Evolutionary conservation across 2,888 invertebrate species (phyloP).

Genomic region (Drosophila prostipennis): DNA sequence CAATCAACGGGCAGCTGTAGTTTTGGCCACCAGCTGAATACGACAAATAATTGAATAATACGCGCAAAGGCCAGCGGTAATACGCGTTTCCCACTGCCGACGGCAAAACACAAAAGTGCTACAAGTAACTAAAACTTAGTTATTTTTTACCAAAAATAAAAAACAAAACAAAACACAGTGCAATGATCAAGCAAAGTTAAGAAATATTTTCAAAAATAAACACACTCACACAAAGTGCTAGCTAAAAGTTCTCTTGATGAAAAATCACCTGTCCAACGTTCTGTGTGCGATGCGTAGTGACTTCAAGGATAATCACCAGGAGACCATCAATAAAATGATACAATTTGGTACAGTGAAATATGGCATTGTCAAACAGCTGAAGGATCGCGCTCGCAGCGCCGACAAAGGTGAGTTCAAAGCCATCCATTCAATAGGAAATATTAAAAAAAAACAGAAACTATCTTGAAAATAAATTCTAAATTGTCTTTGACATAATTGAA

Average conservation of each 20-base stretch:
- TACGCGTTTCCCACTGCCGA: conserved; percentile 49
- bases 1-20: conserved; percentile 42
- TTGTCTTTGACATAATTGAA: conserved; percentile 22
- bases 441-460: neutral
- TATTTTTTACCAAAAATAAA: conserved; percentile 11
- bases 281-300: conserved; percentile 85
- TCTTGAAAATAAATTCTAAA: conserved; percentile 4
- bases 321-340: conserved; percentile 86
- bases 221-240: conserved; percentile 18
- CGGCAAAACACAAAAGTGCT: conserved; percentile 59
- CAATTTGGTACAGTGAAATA: conserved; percentile 88
- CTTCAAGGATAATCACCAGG: conserved; percentile 84
- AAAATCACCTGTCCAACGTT: conserved; percentile 82
- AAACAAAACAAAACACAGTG: conserved; percentile 25
- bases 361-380: conserved; percentile 86
- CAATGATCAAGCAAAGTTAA: conserved; percentile 31
- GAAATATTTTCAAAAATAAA: neutral
- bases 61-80: conserved; percentile 37
- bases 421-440: neutral
- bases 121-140: conserved; percentile 1
- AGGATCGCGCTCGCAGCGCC: conserved; percentile 83
- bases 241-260: conserved; percentile 74
- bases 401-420: conserved; percentile 82
- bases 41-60: conserved; percentile 11
- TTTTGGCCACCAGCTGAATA: conserved; percentile 14